Conservation (phyloP, 2,113 vertebrate species). For the Cricetomys ansorgei region DNA sequence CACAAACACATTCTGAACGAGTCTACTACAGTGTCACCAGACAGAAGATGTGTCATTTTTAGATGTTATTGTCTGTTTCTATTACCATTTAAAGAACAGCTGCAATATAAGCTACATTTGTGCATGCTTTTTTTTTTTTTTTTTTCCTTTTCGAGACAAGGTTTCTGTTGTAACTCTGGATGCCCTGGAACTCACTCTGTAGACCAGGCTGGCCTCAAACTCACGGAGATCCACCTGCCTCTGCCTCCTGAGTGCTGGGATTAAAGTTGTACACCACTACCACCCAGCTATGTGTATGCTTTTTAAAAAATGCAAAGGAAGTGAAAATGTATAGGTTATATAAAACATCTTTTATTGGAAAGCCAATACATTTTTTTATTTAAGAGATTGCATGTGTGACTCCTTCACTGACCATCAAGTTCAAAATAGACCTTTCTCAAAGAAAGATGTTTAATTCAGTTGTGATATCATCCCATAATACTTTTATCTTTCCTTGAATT, state of each 20-base stretch:
- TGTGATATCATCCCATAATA: not conserved
- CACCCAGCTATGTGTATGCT: no score
- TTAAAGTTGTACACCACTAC: no score
- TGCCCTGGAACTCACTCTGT: no score
- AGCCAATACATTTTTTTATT: not conserved
- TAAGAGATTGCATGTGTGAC: not conserved
- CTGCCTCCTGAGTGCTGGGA: no score
- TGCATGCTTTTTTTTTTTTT: not conserved
- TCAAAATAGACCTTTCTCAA: not conserved
- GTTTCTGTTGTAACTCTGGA: no score
- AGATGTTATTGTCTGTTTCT: constrained; percentile 6
- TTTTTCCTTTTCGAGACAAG: no score
- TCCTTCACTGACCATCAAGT: not conserved
- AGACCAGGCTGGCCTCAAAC: no score
- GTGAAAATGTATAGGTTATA: not conserved
- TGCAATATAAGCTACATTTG: not conserved
- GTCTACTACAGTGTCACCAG: not conserved
- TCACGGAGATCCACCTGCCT: no score
- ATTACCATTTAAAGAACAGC: not conserved
- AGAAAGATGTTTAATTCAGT: not conserved
- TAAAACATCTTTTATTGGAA: not conserved
- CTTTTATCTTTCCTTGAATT: not conserved
- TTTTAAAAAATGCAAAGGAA: constrained; percentile 17
- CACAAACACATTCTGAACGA: not conserved
- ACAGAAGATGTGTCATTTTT: not conserved